Evolutionary conservation across 2,888 invertebrate genomes (phyloP).

Genomic region (Sinohyriopsis cumingii): DNA sequence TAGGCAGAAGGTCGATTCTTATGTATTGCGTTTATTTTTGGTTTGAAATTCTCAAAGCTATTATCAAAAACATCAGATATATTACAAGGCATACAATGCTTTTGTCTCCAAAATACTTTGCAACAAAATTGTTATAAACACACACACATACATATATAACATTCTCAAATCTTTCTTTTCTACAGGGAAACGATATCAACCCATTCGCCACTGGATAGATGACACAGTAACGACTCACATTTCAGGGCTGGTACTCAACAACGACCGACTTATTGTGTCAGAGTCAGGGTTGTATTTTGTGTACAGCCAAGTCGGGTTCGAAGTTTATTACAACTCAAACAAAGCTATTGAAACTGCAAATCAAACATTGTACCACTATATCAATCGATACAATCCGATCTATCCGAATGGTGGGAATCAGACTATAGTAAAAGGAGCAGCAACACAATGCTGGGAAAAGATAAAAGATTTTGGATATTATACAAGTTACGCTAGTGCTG

Average conservation of each 20-base stretch:
- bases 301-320: constrained; percentile 47
- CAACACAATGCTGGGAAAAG: constrained; percentile 43
- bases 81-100: too few relatives aligned
- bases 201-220: constrained; percentile 33
- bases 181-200: constrained; percentile 3
- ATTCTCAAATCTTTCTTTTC: too few relatives aligned
- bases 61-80: too few relatives aligned
- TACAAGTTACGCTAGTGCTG: constrained; percentile 45
- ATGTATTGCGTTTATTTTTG: too few relatives aligned
- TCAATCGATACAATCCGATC: constrained; percentile 39
- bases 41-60: too few relatives aligned
- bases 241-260: constrained; percentile 22
- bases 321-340: constrained; percentile 26
- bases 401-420: constrained; percentile 42
- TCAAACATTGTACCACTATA: constrained; percentile 40
- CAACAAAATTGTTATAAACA: too few relatives aligned
- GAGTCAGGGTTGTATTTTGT: constrained; percentile 43
- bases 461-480: constrained; percentile 37
- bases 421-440: constrained; percentile 38
- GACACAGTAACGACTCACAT: constrained; percentile 25
- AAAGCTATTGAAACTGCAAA: not conserved
- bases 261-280: constrained; percentile 32
- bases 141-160: too few relatives aligned
- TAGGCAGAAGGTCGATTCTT: too few relatives aligned
- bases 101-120: too few relatives aligned